phyloP scores from a whole-genome alignment of 2,888 invertebrate genomes.

The Erynnis tages region DNA sequence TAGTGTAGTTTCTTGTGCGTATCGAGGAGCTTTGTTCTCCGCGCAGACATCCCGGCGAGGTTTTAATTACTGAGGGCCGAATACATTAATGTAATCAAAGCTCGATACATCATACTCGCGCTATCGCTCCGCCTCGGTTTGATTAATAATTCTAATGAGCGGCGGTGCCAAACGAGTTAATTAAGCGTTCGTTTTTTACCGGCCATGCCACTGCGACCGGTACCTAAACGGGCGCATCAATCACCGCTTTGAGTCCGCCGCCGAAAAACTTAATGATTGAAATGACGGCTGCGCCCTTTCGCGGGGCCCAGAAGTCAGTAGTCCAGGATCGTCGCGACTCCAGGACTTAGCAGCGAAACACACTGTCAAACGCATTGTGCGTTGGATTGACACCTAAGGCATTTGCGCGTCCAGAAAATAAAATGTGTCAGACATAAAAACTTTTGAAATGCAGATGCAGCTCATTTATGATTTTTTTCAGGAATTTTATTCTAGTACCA shows the following conservation, averaged over 20 bases:
- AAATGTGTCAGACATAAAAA: too few species aligned
- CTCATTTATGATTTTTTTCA: too few species aligned
- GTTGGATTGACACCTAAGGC: too few species aligned
- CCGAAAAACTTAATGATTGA: constrained; percentile 77
- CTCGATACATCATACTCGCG: constrained; percentile 77
- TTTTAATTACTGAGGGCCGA: constrained; percentile 73
- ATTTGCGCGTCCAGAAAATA: too few species aligned
- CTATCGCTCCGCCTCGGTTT: constrained; percentile 76
- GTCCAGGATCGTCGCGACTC: neutral
- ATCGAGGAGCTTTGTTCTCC: constrained; percentile 44
- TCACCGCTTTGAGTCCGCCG: constrained; percentile 76
- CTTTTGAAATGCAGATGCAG: too few species aligned
- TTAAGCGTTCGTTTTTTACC: constrained; percentile 76
- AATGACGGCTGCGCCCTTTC: constrained; percentile 49
- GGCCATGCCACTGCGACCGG: constrained; percentile 69
- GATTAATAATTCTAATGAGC: constrained; percentile 81
- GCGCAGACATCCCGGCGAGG: constrained; percentile 64
- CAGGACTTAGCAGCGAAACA: too few species aligned
- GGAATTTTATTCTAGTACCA: too few species aligned
- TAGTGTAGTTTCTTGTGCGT: constrained; percentile 30
- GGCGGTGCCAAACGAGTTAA: constrained; percentile 81
- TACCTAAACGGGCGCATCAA: constrained; percentile 80
- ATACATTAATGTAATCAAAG: constrained; percentile 80
- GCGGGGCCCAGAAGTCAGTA: neutral
- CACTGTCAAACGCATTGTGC: too few species aligned